These are phyloP conservation scores for Dryoscopus gambensis DNA, from an alignment of 2,113 vertebrate species.

Conservation along the genomic window DNA sequence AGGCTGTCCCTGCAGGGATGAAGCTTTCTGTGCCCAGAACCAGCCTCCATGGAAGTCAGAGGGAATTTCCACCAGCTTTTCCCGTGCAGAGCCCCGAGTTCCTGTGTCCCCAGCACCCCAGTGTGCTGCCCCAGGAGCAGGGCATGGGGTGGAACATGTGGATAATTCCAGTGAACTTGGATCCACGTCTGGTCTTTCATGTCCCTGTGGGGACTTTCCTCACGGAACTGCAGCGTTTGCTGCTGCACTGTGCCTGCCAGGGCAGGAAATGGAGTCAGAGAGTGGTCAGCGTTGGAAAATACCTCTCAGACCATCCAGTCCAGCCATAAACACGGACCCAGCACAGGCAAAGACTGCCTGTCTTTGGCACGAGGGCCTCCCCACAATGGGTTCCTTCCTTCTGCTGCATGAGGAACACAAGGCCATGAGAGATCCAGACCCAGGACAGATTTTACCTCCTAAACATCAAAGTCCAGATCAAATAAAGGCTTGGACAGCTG, in stretches of 20 bases:
- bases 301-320: not conserved
- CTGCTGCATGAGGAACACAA: not conserved
- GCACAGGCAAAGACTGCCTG: not conserved
- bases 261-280: not conserved
- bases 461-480: not conserved
- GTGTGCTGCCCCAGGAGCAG: not conserved
- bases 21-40: not conserved
- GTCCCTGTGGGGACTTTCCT: not conserved
- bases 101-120: not conserved
- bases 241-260: not conserved
- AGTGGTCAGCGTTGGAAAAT: not conserved
- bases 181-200: rapidly evolving
- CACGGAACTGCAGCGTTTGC: not conserved
- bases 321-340: rapidly evolving
- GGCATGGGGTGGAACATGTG: rapidly evolving
- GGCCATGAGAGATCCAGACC: not conserved
- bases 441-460: not conserved
- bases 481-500: not conserved
- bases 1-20: not conserved
- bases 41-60: rapidly evolving
- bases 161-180: not conserved
- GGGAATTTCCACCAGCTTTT: not conserved
- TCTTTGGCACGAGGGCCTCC: rapidly evolving
- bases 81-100: not conserved
- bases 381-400: not conserved